These are phyloP conservation scores for Chunga burmeisteri DNA, from an alignment of 2,113 vertebrate species.

Conservation along the genomic window DNA sequence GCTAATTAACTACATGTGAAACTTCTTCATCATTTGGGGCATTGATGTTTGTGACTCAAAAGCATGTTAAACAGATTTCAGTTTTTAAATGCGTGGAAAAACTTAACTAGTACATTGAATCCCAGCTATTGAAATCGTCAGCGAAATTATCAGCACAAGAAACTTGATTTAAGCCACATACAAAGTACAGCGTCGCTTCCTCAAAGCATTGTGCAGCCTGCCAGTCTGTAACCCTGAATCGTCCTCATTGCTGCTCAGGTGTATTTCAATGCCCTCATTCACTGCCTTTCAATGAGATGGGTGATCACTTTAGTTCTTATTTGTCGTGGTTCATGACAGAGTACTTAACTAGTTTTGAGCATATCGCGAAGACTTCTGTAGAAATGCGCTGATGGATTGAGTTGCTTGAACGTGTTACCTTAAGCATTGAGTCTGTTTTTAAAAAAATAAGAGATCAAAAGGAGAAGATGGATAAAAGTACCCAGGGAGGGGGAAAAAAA, in stretches of 20 bases:
- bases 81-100: not conserved
- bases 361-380: not conserved
- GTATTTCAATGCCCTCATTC: not conserved
- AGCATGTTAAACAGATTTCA: not conserved
- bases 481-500: not conserved
- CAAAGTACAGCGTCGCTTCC: not conserved
- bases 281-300: not conserved
- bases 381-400: not conserved
- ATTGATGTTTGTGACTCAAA: not conserved
- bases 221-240: rapidly evolving
- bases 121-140: not conserved
- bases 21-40: not conserved
- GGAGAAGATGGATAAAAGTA: not conserved
- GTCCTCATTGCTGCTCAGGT: not conserved
- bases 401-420: not conserved
- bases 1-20: not conserved
- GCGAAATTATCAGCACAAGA: not conserved
- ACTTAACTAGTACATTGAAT: not conserved
- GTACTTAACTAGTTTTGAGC: not conserved
- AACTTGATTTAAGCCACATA: not conserved
- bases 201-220: not conserved
- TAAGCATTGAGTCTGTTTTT: not conserved
- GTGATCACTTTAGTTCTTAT: not conserved
- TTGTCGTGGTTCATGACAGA: not conserved
- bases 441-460: not conserved